These are phyloP conservation scores for Octopus sinensis DNA, from an alignment of 1,140 invertebrate species.

Conservation along the genomic window DNA sequence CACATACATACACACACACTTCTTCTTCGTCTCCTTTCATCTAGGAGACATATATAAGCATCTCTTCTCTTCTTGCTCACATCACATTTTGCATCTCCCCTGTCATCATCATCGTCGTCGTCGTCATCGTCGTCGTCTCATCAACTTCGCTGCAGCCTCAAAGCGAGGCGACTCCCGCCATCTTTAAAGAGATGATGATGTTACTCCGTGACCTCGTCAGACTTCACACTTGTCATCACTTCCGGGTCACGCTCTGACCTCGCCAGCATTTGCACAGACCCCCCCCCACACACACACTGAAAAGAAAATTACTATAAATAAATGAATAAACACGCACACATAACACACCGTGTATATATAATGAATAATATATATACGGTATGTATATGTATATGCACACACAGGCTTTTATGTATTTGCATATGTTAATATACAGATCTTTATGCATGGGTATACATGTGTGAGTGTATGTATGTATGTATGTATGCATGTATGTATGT, in stretches of 20 bases:
- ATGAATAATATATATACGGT: background rate
- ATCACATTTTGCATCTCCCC: slow-evolving; percentile 25
- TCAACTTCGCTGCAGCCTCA: background rate
- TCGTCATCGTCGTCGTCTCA: background rate
- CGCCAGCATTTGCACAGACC: background rate
- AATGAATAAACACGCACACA: background rate
- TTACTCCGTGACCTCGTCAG: background rate
- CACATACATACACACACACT: background rate
- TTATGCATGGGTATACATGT: no score
- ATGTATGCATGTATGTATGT: no score
- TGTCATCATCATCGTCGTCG: slow-evolving; percentile 24
- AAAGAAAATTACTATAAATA: background rate
- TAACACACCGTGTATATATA: background rate
- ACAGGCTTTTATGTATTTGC: background rate
- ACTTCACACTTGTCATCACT: slow-evolving; percentile 23
- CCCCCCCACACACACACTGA: no score
- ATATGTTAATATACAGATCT: background rate
- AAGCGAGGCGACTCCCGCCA: slow-evolving; percentile 5
- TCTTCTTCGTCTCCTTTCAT: background rate
- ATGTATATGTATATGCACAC: background rate
- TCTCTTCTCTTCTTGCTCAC: slow-evolving; percentile 1
- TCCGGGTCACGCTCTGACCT: slow-evolving; percentile 32
- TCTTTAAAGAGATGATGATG: background rate
- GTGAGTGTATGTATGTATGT: no score
- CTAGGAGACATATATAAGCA: background rate